Conservation (phyloP, 2,113 vertebrate genomes). For the Malaclemys terrapin region DNA sequence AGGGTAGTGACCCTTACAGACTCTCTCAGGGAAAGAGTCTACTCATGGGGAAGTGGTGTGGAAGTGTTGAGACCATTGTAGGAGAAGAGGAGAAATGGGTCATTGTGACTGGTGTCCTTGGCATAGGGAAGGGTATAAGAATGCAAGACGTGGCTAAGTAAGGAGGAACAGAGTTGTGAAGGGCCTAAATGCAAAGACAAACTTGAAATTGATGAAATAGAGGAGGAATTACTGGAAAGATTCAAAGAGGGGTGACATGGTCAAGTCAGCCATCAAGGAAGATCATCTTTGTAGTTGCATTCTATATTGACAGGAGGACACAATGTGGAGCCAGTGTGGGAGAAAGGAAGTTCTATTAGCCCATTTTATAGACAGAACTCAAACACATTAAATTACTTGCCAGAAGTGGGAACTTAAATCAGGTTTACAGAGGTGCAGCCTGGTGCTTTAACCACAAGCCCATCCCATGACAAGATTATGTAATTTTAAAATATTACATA, state of each 20-base stretch:
- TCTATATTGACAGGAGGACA: not conserved
- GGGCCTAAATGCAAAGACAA: too few species aligned
- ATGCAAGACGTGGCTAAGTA: too few species aligned
- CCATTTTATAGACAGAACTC: not conserved
- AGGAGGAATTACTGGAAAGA: not conserved
- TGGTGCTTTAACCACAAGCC: not conserved
- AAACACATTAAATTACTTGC: not conserved
- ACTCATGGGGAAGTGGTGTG: too few species aligned
- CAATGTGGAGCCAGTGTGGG: not conserved
- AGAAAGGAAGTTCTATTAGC: rapidly evolving
- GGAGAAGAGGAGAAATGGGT: too few species aligned
- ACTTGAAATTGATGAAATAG: not conserved
- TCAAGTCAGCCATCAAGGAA: not conserved
- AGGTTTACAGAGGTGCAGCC: not conserved
- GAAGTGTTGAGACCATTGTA: too few species aligned
- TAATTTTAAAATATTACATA: not conserved
- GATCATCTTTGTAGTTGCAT: not conserved
- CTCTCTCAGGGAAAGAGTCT: too few species aligned
- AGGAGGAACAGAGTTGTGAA: too few species aligned
- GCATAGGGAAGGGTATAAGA: too few species aligned
- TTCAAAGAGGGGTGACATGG: not conserved
- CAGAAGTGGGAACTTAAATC: not conserved
- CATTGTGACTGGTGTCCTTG: too few species aligned
- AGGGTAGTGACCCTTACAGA: too few species aligned
- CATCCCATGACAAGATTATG: not conserved